Percentiles rank a stretch among this genome's conserved stretches.
Evolutionary conservation across 2,888 invertebrate species (phyloP).

Genomic region (Meteorus cinctellus): DNA sequence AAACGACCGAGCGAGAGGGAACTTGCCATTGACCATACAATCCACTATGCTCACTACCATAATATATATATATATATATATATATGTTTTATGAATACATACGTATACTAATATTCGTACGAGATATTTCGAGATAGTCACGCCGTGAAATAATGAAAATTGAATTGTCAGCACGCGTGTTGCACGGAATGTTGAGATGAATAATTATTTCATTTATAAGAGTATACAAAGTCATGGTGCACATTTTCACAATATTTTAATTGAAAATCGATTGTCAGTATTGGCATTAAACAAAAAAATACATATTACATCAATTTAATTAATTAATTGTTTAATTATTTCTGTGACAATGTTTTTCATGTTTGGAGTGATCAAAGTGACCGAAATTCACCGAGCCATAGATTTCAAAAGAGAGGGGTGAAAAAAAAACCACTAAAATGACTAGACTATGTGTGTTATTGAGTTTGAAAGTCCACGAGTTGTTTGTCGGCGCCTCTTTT

Average conservation of each 20-base stretch:
- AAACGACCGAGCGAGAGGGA: slow-evolving; percentile 53
- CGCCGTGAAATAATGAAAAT: slow-evolving; percentile 49
- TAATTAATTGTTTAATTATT: not conserved
- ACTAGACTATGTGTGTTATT: slow-evolving; percentile 27
- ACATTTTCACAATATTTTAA: too few species aligned
- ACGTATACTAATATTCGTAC: slow-evolving; percentile 22
- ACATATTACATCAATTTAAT: not conserved
- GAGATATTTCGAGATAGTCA: slow-evolving; percentile 50
- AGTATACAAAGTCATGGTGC: too few species aligned
- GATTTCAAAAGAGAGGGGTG: not conserved
- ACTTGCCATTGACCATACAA: slow-evolving; percentile 44
- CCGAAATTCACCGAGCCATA: not conserved
- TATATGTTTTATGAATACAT: not conserved
- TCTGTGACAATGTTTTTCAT: not conserved
- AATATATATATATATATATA: slow-evolving; percentile 14
- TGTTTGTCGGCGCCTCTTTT: slow-evolving; percentile 41
- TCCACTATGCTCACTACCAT: not conserved
- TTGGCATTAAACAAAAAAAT: slow-evolving; percentile 10
- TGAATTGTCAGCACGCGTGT: slow-evolving; percentile 49
- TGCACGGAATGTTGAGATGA: not conserved
- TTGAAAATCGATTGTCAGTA: not conserved
- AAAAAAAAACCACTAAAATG: slow-evolving; percentile 29
- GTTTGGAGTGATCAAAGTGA: not conserved
- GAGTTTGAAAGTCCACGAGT: slow-evolving; percentile 38
- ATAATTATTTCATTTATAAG: not conserved